phyloP scores from a whole-genome alignment of 2,888 invertebrate species.

The Cantharis rustica region DNA sequence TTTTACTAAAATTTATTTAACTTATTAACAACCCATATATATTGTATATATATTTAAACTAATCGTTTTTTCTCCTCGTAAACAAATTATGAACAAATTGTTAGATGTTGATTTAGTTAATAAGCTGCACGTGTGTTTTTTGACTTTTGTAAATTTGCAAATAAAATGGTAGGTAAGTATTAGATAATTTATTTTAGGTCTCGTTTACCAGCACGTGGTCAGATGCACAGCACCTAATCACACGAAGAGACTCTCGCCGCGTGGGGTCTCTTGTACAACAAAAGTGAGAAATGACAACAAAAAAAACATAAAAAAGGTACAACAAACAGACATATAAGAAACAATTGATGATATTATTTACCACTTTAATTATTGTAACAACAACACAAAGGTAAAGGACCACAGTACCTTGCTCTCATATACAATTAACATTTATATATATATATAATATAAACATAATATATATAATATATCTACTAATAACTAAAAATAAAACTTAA shows the following conservation, averaged over 20 bases:
- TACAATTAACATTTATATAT: constrained; percentile 43
- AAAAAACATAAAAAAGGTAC: constrained; percentile 1
- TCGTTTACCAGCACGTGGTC: constrained; percentile 41
- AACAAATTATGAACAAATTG: not conserved
- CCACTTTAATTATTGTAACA: constrained; percentile 44
- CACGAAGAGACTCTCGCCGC: constrained; percentile 40
- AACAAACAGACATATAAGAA: constrained; percentile 43
- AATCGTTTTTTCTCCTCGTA: not conserved
- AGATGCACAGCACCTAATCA: constrained; percentile 34
- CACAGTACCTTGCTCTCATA: constrained; percentile 53
- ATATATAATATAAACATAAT: constrained; percentile 41
- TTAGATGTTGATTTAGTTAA: not conserved
- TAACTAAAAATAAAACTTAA: constrained; percentile 48
- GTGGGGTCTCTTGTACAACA: not conserved
- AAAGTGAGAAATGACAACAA: not conserved
- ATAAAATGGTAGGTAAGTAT: not conserved
- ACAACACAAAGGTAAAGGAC: constrained; percentile 47
- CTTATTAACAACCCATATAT: not conserved
- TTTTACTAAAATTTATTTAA: not conserved
- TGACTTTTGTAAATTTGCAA: not conserved
- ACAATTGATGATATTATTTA: constrained; percentile 44
- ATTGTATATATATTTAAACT: not conserved
- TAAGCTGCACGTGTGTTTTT: not conserved
- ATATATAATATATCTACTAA: constrained; percentile 44
- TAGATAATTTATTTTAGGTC: constrained; percentile 21